Percentiles rank a stretch among this genome's conserved stretches.
These are phyloP conservation scores for Latrodectus elegans DNA, from an alignment of 2,888 invertebrate genomes.

Conservation along the genomic window DNA sequence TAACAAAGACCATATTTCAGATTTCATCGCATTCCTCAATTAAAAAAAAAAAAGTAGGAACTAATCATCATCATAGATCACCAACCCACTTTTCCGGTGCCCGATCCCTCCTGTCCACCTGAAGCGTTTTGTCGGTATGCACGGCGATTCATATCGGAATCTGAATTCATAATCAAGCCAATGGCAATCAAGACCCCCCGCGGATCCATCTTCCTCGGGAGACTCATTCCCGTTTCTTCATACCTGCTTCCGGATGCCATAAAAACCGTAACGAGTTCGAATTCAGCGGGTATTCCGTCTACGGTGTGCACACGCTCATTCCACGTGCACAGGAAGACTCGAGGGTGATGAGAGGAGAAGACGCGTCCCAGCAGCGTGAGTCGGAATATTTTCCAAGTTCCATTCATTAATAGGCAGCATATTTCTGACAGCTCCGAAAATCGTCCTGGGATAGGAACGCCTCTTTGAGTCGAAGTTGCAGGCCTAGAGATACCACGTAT, in stretches of 20 bases:
- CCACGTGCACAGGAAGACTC: not conserved
- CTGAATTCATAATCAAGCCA: constrained; percentile 24
- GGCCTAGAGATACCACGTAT: too few relatives aligned
- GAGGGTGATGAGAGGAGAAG: constrained; percentile 20
- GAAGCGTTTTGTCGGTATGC: constrained; percentile 9
- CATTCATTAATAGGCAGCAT: not conserved
- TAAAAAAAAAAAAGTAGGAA: not conserved
- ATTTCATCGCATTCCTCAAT: not conserved
- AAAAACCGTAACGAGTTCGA: constrained; percentile 35
- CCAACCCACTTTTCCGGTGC: not conserved
- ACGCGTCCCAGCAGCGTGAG: not conserved
- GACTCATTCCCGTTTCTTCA: not conserved
- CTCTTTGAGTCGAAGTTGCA: too few relatives aligned
- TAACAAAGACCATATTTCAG: not conserved
- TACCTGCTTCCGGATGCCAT: constrained; percentile 49
- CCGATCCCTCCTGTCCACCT: not conserved
- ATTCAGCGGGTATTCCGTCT: constrained; percentile 23
- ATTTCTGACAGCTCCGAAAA: not conserved
- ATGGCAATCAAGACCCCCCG: not conserved
- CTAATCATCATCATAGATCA: not conserved
- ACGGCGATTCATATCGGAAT: constrained; percentile 2
- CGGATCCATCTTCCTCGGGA: not conserved
- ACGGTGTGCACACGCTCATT: not conserved
- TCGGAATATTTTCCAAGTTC: not conserved
- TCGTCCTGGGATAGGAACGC: too few relatives aligned